Evolutionary conservation across 2,113 vertebrate species (phyloP).

Genomic region (Dicerorhinus sumatrensis): DNA sequence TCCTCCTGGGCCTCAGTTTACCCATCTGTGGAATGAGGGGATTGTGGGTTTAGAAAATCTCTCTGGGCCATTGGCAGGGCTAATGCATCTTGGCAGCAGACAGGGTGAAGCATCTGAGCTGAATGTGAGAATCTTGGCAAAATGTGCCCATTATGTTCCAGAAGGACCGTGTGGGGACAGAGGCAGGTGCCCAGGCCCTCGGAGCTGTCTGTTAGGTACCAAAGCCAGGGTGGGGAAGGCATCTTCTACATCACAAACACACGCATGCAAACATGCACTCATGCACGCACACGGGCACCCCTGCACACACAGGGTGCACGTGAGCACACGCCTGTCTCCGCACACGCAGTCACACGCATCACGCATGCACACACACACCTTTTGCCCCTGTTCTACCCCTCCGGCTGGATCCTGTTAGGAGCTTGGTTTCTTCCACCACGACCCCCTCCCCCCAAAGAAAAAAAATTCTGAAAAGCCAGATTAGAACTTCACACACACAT

Average conservation of each 20-base stretch:
- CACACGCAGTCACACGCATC: fast-evolving
- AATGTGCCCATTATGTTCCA: not conserved
- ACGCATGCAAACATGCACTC: not conserved
- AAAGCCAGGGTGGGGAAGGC: not conserved
- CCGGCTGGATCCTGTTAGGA: not conserved
- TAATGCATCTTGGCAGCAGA: not conserved
- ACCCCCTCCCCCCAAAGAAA: not conserved
- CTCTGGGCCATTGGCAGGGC: not conserved
- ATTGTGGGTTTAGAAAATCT: not conserved
- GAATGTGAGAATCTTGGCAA: not conserved
- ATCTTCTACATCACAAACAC: not conserved
- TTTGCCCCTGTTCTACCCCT: not conserved
- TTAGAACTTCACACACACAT: conserved; percentile 61
- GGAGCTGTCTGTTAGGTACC: not conserved
- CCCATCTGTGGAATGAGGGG: not conserved
- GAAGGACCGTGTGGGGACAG: not conserved
- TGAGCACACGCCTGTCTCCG: not conserved
- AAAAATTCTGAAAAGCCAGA: conserved; percentile 71
- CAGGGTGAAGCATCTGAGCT: not conserved
- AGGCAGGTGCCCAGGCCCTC: not conserved
- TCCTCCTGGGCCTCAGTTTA: not conserved
- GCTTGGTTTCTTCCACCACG: not conserved
- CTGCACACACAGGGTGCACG: fast-evolving
- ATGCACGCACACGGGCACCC: not conserved
- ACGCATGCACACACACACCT: not conserved